These are phyloP conservation scores for Drosophila nannoptera DNA, from an alignment of 1,140 invertebrate species.

Conservation along the genomic window DNA sequence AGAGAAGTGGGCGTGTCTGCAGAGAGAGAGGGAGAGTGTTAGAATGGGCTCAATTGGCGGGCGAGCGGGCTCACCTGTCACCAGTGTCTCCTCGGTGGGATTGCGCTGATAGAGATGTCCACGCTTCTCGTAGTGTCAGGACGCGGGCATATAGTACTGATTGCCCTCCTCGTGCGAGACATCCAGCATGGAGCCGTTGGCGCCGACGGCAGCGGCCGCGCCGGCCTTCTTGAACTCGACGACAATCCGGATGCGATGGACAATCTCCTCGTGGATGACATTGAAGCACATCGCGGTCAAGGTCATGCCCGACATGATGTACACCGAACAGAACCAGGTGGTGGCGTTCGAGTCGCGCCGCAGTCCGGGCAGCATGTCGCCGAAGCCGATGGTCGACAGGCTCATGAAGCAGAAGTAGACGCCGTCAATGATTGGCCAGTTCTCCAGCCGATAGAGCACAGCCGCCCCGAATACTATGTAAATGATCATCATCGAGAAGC, in stretches of 20 bases:
- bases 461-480: constrained; percentile 94
- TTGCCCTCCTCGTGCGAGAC: constrained; percentile 80
- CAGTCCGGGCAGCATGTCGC: constrained; percentile 91
- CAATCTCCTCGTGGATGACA: constrained; percentile 95
- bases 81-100: constrained; percentile 83
- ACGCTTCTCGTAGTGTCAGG: constrained; percentile 84
- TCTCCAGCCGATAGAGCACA: constrained; percentile 90
- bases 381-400: constrained; percentile 94
- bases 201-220: not conserved
- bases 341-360: constrained; percentile 82
- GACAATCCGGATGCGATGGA: constrained; percentile 86
- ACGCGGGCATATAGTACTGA: constrained; percentile 81
- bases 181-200: constrained; percentile 68
- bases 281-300: constrained; percentile 99
- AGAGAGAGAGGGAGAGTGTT: constrained; percentile 41
- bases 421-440: constrained; percentile 93
- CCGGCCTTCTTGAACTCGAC: constrained; percentile 79
- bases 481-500: constrained; percentile 88
- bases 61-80: constrained; percentile 48
- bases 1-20: constrained; percentile 82
- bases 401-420: constrained; percentile 97
- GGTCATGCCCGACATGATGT: constrained; percentile 96
- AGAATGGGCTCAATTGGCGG: no score
- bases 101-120: constrained; percentile 82
- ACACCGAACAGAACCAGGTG: constrained; percentile 95